phyloP scores from a whole-genome alignment of 2,113 vertebrate genomes.

The Ranitomeya variabilis region DNA sequence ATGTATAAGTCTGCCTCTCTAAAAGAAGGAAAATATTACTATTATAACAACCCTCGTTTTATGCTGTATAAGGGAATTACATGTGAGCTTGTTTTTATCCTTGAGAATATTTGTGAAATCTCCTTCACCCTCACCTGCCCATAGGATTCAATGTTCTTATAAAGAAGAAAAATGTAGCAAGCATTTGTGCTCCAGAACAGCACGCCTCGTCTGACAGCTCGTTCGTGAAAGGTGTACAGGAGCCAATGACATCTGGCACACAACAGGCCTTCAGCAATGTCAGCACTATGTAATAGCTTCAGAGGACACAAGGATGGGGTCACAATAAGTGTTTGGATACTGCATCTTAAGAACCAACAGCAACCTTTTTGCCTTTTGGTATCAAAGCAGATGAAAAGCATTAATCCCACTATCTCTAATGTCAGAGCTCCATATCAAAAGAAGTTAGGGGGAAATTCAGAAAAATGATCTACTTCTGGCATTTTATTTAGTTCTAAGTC shows the following conservation, averaged over 20 bases:
- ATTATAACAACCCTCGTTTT: neutral
- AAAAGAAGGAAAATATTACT: neutral
- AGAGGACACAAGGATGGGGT: constrained; percentile 16
- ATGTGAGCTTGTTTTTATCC: constrained; percentile 4
- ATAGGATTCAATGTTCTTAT: constrained; percentile 34
- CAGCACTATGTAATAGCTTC: constrained; percentile 6
- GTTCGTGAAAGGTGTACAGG: constrained; percentile 6
- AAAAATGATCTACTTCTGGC: neutral
- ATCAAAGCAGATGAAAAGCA: constrained; percentile 17
- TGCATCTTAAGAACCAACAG: neutral
- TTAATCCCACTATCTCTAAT: constrained; percentile 2
- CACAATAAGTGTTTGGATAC: constrained; percentile 1
- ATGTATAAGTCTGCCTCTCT: neutral
- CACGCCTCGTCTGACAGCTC: constrained; percentile 40
- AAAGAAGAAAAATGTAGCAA: constrained; percentile 14
- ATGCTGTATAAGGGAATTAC: neutral
- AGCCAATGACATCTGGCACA: constrained; percentile 44
- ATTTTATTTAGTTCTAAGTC: neutral
- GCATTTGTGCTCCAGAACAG: constrained; percentile 23
- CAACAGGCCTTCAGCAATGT: constrained; percentile 45
- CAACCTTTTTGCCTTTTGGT: constrained; percentile 5
- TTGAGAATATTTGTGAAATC: neutral
- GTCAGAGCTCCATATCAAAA: neutral
- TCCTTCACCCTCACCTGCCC: neutral
- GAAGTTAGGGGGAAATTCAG: neutral